Conservation (phyloP, 2,113 vertebrate genomes). For the Haemorhous mexicanus region DNA sequence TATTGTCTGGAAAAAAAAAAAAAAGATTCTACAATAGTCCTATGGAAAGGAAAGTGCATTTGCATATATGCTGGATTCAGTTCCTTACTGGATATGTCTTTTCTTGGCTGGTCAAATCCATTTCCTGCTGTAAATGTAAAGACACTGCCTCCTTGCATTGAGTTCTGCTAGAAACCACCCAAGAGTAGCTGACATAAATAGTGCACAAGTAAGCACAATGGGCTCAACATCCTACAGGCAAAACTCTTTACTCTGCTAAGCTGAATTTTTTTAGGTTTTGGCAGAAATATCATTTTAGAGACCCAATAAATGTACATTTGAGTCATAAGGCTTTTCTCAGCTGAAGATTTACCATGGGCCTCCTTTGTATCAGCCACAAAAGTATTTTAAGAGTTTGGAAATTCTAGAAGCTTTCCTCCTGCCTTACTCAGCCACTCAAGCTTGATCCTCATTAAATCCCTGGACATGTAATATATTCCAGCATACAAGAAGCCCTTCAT, state of each 20-base stretch:
- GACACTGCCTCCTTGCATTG: background rate
- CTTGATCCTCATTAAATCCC: conserved; percentile 68
- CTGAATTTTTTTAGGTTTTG: conserved; percentile 23
- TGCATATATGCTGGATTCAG: background rate
- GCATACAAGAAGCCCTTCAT: conserved; percentile 52
- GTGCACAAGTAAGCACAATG: conserved; percentile 25
- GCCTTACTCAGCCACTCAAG: conserved; percentile 59
- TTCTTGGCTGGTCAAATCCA: background rate
- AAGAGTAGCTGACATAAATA: background rate
- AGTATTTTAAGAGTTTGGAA: conserved; percentile 69
- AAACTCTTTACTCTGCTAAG: conserved; percentile 10
- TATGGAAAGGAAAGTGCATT: background rate
- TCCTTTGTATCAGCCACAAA: conserved; percentile 55
- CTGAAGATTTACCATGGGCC: conserved; percentile 60
- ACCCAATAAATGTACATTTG: conserved; percentile 49
- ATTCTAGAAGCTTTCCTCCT: conserved; percentile 62
- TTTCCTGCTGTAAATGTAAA: conserved; percentile 34
- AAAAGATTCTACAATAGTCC: background rate
- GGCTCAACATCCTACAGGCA: conserved; percentile 27
- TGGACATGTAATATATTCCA: conserved; percentile 62
- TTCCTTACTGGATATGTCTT: background rate
- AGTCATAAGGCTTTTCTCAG: conserved; percentile 52
- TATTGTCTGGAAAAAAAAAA: background rate
- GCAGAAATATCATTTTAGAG: conserved; percentile 49
- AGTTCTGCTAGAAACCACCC: conserved; percentile 37